phyloP scores from a whole-genome alignment of 2,888 invertebrate species.

The Pristionchus entomophagus region DNA sequence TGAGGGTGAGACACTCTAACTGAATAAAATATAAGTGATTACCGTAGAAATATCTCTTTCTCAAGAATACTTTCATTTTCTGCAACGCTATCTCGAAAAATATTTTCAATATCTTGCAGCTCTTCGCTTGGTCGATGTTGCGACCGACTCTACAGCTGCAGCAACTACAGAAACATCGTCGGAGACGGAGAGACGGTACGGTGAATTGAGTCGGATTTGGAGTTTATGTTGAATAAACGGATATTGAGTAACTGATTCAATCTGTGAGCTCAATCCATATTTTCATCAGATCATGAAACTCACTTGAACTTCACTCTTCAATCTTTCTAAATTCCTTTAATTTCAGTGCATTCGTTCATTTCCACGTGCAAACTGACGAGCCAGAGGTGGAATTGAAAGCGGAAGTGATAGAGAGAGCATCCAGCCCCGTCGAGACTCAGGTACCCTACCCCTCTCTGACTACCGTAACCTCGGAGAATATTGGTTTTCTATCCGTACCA shows the following conservation, averaged over 20 bases:
- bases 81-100: too few species aligned
- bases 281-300: neutral
- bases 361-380: constrained; percentile 26
- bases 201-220: too few species aligned
- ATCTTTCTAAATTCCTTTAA: neutral
- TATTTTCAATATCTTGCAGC: too few species aligned
- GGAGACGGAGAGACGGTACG: constrained; percentile 18
- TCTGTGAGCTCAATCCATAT: too few species aligned
- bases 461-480: too few species aligned
- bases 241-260: too few species aligned
- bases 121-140: neutral
- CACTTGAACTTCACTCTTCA: neutral
- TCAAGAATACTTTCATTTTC: too few species aligned
- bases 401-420: neutral
- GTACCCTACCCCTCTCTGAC: neutral
- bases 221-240: too few species aligned
- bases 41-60: too few species aligned
- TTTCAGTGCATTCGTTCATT: constrained; percentile 22
- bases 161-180: neutral
- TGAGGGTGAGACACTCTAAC: neutral
- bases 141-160: neutral
- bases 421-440: neutral
- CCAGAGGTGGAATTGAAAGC: neutral
- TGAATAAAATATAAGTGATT: too few species aligned
- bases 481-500: too few species aligned